These are phyloP conservation scores for Macrophya annulata DNA, from an alignment of 2,888 invertebrate genomes.

Conservation along the genomic window DNA sequence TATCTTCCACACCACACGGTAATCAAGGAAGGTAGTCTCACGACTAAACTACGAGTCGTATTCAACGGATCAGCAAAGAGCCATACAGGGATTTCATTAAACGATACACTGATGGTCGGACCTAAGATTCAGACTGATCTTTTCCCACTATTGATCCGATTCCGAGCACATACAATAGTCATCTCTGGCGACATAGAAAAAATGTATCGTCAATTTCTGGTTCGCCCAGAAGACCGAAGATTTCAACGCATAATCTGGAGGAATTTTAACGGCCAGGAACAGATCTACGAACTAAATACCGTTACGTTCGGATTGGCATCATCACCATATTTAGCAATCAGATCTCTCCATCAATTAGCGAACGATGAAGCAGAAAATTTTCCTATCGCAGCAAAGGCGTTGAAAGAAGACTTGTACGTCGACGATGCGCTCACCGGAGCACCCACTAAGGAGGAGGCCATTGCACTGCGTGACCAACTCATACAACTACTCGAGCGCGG, in stretches of 20 bases:
- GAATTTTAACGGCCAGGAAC: not conserved
- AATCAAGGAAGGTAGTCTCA: constrained; percentile 17
- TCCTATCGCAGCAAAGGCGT: constrained; percentile 49
- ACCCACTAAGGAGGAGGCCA: constrained; percentile 39
- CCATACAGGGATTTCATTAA: not conserved
- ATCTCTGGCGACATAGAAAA: constrained; percentile 58
- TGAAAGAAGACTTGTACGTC: constrained; percentile 59
- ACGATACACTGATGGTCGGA: constrained; percentile 27
- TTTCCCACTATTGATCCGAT: constrained; percentile 30
- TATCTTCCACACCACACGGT: constrained; percentile 25
- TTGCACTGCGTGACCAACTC: constrained; percentile 53
- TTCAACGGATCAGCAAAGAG: constrained; percentile 31
- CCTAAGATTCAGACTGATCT: constrained; percentile 24
- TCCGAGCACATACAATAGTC: constrained; percentile 51
- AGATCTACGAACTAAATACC: constrained; percentile 56
- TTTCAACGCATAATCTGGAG: constrained; percentile 59
- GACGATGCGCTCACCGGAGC: constrained; percentile 60
- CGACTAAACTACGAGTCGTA: not conserved
- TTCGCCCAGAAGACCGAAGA: constrained; percentile 52
- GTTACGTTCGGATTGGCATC: constrained; percentile 58
- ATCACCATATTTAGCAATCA: constrained; percentile 60
- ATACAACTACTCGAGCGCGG: constrained; percentile 53
- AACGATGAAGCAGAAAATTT: constrained; percentile 56
- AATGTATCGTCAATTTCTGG: constrained; percentile 60
- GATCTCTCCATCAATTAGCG: constrained; percentile 56